Evolutionary conservation across 2,113 vertebrate genomes (phyloP), one percentile per base, ranked within the genome.

Genomic region (Jacana jacana): DNA sequence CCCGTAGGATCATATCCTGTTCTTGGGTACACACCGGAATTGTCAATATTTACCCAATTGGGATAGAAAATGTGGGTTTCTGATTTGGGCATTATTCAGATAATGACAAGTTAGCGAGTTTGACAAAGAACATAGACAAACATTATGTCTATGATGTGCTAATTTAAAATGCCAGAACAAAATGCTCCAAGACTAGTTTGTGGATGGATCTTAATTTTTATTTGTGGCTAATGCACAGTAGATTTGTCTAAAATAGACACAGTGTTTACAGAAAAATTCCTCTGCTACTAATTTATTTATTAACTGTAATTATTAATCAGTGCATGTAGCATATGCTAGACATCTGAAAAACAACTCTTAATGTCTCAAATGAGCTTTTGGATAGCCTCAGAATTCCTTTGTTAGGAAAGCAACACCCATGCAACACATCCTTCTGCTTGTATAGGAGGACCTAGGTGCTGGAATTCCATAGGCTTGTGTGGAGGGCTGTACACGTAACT

Each of bases 1-100:
- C 94, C 86, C 92, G 75, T 81, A 65, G 70, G 77, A 65, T 90
- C 6, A 10, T 91, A 46, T 97, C 95, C 75, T 57, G 3, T 86
- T 73, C 15, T 27, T 93, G 84, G 94, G 91, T 96, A 86, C 81
- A 66, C 55, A 14, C n/a, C 25, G 11, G 57, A 86, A 39, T 46
- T 76, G 57, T 61, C 28, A 57, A 0, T 51, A 48, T 89, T 90
- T 73, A 65, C 81, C 55, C 60, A 76, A 16, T 0, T n/a, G 55
- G 78, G 55, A 51, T 58, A 66, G 46, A 55, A 81, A 25, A n/a
- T 57, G 37, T 48, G 95, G 68, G 28, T 75, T 95, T 97, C 52
- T 83, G 60, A 66, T 81, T 90, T 61, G 80, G 81, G 82, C 69
- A 27, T 83, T 91, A 18, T 65, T 91, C 40, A 49, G 52, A 30